These are phyloP conservation scores for Hemibagrus wyckioides DNA, from an alignment of 2,113 vertebrate genomes.

Conservation along the genomic window DNA sequence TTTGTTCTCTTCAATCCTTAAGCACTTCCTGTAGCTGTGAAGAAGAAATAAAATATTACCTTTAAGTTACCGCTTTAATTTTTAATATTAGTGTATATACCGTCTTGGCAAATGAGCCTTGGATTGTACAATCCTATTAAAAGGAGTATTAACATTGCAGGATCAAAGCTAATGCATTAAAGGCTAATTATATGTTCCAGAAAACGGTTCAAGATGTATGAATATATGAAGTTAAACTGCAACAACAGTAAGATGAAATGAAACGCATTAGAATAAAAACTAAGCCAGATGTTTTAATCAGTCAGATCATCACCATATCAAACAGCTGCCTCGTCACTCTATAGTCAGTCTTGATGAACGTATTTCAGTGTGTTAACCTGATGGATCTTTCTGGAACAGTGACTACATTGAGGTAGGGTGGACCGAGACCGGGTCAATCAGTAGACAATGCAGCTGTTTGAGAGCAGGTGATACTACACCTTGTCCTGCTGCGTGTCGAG, in stretches of 20 bases:
- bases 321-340: not conserved
- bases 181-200: too few relatives aligned
- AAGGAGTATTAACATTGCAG: not conserved
- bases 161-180: too few relatives aligned
- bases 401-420: not conserved
- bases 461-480: not conserved
- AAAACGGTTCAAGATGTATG: too few relatives aligned
- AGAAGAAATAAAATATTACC: constrained; percentile 42
- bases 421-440: not conserved
- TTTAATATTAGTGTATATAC: not conserved
- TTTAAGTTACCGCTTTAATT: not conserved
- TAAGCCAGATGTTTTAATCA: not conserved
- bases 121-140: too few relatives aligned
- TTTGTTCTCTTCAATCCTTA: constrained; percentile 80
- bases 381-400: not conserved
- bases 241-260: not conserved
- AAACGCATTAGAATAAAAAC: not conserved
- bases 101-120: not conserved
- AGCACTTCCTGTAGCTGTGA: constrained; percentile 83
- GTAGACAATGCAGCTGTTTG: not conserved
- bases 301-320: too few relatives aligned
- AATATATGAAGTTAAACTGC: too few relatives aligned
- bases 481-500: too few relatives aligned
- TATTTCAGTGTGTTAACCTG: not conserved
- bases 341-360: not conserved